Evolutionary conservation across 1,140 invertebrate genomes (phyloP), one percentile per base, ranked within the genome.

Genomic region (Rhopalosiphum maidis): DNA sequence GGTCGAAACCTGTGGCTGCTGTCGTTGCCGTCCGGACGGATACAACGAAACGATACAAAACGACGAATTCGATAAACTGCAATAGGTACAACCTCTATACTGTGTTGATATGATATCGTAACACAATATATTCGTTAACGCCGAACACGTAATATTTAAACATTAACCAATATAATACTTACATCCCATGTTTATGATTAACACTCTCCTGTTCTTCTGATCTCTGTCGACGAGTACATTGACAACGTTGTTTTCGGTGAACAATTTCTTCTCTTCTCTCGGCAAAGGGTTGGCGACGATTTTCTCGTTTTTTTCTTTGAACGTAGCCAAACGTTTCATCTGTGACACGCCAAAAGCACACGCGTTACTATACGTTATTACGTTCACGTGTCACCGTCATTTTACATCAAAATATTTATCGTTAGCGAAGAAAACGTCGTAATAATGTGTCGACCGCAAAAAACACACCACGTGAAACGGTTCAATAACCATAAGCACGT

Each of bases 271-370:
- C 94, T 98, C 97, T 46, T 97, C 96, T 25, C 95, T 95, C 0
- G 97, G 97, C 94, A 96, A 94, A 25, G 98, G 94, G 85, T 96
- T 96, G 46, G 96, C 95, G 23, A 98, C 94, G 1, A 97, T 94
- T 1, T 95, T 94, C 0, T 96, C 96, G 94, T 98, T 96, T 94
- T 97, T 97, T 15, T 96, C 96, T 94, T 96, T 97, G 94, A 98
- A 98, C 54, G 96, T 96, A 4, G 97, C 97, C 30, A 97, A 95
- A 94, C 97, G 96, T 94, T 96, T 96, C 97, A 98, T 97, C 96
- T 97, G 94, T 60, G 4, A 37, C 15, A 90, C 7, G 23, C 8
- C 85, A n/a, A 25, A 90, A 35, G 15, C 60, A 21, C 18, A 23
- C 35, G 9, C 15, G 30, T 82, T 41, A 88, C 22, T 37, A 85